phyloP scores from a whole-genome alignment of 2,797 vertebrate species.

The Aotus griseimembra region DNA sequence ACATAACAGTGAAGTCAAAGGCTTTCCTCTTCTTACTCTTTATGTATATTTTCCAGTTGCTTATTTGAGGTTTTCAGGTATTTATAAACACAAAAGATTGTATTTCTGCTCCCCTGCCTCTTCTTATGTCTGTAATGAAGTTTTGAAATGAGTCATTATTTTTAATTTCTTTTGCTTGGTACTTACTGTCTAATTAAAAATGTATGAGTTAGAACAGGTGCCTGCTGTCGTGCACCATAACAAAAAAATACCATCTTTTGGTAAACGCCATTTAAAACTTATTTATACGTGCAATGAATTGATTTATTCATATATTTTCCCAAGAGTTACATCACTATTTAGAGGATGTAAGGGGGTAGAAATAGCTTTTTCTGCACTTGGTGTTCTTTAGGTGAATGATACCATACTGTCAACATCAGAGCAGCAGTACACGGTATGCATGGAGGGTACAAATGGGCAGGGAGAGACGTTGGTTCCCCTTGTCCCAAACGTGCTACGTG shows the following conservation, averaged over 20 bases:
- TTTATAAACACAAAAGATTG: slow-evolving; percentile 78
- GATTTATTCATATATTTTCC: slow-evolving; percentile 20
- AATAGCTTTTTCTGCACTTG: slow-evolving; percentile 74
- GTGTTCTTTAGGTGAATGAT: slow-evolving; percentile 69
- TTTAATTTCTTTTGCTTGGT: slow-evolving; percentile 51
- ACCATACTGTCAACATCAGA: slow-evolving; percentile 33
- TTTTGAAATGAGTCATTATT: slow-evolving; percentile 41
- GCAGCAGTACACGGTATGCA: background rate
- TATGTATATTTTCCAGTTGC: slow-evolving; percentile 78
- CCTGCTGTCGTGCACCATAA: slow-evolving; percentile 22
- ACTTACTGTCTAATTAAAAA: slow-evolving; percentile 42
- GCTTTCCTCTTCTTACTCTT: slow-evolving; percentile 78
- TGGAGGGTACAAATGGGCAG: background rate
- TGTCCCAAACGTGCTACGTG: background rate
- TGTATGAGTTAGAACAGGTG: background rate
- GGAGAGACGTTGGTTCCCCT: background rate
- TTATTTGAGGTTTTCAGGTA: slow-evolving; percentile 76
- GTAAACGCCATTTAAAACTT: slow-evolving; percentile 37
- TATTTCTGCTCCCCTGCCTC: slow-evolving; percentile 45
- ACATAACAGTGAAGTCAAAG: slow-evolving; percentile 69
- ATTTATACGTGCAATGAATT: slow-evolving; percentile 40
- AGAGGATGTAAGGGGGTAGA: slow-evolving; percentile 70
- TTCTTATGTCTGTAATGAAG: slow-evolving; percentile 34
- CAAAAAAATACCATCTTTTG: background rate
- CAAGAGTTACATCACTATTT: slow-evolving; percentile 5